Evolutionary conservation across 2,888 invertebrate genomes (phyloP).

Genomic region (Drosophila neonasuta): DNA sequence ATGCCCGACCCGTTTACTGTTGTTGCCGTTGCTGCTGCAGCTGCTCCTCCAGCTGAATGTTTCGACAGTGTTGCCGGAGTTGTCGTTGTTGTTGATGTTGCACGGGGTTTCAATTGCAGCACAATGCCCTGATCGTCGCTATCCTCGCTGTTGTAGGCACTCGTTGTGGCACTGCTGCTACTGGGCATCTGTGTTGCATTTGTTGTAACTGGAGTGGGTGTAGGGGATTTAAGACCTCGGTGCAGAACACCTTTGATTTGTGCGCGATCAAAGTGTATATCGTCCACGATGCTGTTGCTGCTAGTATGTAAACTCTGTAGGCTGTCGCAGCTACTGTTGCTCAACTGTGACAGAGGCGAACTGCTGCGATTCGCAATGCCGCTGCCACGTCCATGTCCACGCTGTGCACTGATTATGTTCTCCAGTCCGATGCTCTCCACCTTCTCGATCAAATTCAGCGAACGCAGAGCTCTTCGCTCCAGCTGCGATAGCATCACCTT

Average conservation of each 20-base stretch:
- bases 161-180: slow-evolving; percentile 53
- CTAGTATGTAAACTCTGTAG: slow-evolving; percentile 84
- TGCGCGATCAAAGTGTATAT: slow-evolving; percentile 83
- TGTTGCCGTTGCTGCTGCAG: slow-evolving; percentile 23
- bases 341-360: slow-evolving; percentile 91
- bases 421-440: slow-evolving; percentile 87
- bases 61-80: slow-evolving; percentile 18
- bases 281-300: slow-evolving; percentile 80
- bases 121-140: slow-evolving; percentile 68
- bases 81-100: slow-evolving; percentile 21
- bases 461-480: slow-evolving; percentile 82
- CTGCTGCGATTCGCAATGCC: slow-evolving; percentile 84
- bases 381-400: slow-evolving; percentile 85
- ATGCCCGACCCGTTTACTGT: slow-evolving; percentile 73
- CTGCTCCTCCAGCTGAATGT: slow-evolving; percentile 4
- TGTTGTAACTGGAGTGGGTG: slow-evolving; percentile 52
- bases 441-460: slow-evolving; percentile 85
- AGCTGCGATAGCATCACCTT: slow-evolving; percentile 81
- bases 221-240: slow-evolving; percentile 72
- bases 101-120: slow-evolving; percentile 52
- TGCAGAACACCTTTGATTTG: slow-evolving; percentile 80
- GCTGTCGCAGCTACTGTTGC: slow-evolving; percentile 85
- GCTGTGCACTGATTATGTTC: slow-evolving; percentile 86
- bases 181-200: slow-evolving; percentile 15
- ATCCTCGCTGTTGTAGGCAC: slow-evolving; percentile 68